Conservation (phyloP, 1,140 invertebrate species). For the Lordiphosa mommai region DNA sequence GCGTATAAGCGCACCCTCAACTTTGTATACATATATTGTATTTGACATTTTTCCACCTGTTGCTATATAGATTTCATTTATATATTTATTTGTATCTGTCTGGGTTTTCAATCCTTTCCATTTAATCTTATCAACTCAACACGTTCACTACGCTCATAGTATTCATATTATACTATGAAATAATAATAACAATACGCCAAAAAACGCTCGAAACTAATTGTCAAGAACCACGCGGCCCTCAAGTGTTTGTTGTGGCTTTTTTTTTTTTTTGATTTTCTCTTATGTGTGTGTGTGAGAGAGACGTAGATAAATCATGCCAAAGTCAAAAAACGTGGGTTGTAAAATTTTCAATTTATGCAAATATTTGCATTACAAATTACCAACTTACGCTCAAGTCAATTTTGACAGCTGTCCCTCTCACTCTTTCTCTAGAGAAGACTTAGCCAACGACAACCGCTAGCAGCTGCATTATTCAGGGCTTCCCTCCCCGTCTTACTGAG, state of each 20-base stretch:
- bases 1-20: no score
- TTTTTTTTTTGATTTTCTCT: conserved; percentile 3
- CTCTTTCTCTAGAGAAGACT: neutral
- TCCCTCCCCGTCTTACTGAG: neutral
- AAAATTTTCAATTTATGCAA: conserved; percentile 61
- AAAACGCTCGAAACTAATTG: conserved; percentile 25
- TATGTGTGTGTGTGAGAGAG: neutral
- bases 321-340: conserved; percentile 41
- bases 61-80: neutral
- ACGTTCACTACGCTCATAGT: conserved; percentile 27
- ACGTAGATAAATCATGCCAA: conserved; percentile 39
- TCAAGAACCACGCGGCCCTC: conserved; percentile 52
- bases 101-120: neutral
- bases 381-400: conserved; percentile 11
- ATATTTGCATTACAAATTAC: conserved; percentile 67
- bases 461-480: conserved; percentile 28
- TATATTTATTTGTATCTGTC: conserved; percentile 10
- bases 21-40: conserved; percentile 2
- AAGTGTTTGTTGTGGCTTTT: conserved; percentile 55
- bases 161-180: conserved; percentile 32
- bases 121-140: conserved; percentile 27
- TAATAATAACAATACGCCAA: conserved; percentile 67
- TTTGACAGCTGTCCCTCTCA: neutral
- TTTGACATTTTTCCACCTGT: neutral
- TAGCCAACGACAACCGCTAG: conserved; percentile 13